These are phyloP conservation scores for Slavum lentiscoides DNA, from an alignment of 2,888 invertebrate species.

Conservation along the genomic window DNA sequence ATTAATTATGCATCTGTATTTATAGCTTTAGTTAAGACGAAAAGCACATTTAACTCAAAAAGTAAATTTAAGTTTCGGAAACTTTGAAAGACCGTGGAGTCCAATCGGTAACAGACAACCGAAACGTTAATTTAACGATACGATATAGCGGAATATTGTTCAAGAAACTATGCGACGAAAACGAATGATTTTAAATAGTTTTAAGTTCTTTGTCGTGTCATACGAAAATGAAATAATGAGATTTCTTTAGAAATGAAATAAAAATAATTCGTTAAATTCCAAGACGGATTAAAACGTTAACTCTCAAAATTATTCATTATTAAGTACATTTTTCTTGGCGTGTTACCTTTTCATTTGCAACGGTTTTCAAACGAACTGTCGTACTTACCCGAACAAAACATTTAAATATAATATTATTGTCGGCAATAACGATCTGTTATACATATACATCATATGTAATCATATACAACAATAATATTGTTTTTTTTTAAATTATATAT, in stretches of 20 bases:
- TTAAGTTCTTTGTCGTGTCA: background rate
- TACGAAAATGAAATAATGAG: too few species aligned
- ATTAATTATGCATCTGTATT: constrained; percentile 32
- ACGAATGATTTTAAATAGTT: constrained; percentile 18
- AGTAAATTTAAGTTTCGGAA: constrained; percentile 44
- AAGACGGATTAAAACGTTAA: too few species aligned
- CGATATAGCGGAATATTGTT: background rate
- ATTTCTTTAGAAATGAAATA: too few species aligned
- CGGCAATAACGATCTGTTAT: too few species aligned
- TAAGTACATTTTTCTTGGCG: too few species aligned
- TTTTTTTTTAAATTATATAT: too few species aligned
- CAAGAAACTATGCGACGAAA: constrained; percentile 3
- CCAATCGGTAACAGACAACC: constrained; percentile 33
- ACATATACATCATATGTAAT: too few species aligned
- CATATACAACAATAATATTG: too few species aligned
- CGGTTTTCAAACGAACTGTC: background rate
- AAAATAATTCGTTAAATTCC: too few species aligned
- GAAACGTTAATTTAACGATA: constrained; percentile 38
- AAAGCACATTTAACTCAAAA: constrained; percentile 28
- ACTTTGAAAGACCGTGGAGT: constrained; percentile 22
- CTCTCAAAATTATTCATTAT: too few species aligned
- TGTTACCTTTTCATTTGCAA: too few species aligned
- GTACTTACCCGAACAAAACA: constrained; percentile 11
- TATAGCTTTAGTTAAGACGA: constrained; percentile 10
- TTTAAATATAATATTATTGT: background rate